Base-by-base conservation (phyloP, 2,797 vertebrate genomes). In the Harpagifer antarcticus region DNA sequence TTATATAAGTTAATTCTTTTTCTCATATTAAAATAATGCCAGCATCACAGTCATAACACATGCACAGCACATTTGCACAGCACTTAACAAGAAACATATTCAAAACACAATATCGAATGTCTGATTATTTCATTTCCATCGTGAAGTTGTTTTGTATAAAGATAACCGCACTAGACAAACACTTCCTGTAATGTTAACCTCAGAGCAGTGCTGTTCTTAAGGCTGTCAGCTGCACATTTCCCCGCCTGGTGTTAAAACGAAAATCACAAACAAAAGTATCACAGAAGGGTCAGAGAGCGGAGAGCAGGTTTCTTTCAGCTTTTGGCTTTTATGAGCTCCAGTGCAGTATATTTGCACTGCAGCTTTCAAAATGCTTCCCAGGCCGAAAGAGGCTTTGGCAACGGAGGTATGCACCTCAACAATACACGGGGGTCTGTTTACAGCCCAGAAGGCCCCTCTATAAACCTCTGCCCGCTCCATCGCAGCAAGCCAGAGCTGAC, bases 341-440 rank as follows among this genome's bases (percentile, higher is more conserved):
- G 74, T 48, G 49, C 50, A 75, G 86, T 90, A 78, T 88, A 88
- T 93, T 92, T 92, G 88, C 88, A 83, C 85, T 91, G 75, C 85
- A 79, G 88, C 79, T 75, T 88, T 86, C 78, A 83, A 88, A 92
- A 91, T 82, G 79, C 78, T 90, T 91, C 72, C 89, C 85, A 82
- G 88, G 82, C 80, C 40, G 2, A 83, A 88, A 72, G 71, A 86
- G 74, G 81, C 81, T 83, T 89, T 90, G 89, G 88, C 88, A 87
- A 86, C 73, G 4, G 70, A 88, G 83, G 78, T 87, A 87, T 92
- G 88, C 81, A 83, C 86, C 88, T 86, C 88, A 88, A 92, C 86
- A 88, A 91, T 92, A 92, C 90, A 89, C 82, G 1, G 81, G 84
- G 87, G 87, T 91, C 89, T 93, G 93, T 94, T 95, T 93, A 93